Evolutionary conservation across 30 jellyfish, hydroid and myxozoan genomes (phyloP), one percentile per base, ranked within the genome.

Genomic region (Rhopilema esculentum): DNA sequence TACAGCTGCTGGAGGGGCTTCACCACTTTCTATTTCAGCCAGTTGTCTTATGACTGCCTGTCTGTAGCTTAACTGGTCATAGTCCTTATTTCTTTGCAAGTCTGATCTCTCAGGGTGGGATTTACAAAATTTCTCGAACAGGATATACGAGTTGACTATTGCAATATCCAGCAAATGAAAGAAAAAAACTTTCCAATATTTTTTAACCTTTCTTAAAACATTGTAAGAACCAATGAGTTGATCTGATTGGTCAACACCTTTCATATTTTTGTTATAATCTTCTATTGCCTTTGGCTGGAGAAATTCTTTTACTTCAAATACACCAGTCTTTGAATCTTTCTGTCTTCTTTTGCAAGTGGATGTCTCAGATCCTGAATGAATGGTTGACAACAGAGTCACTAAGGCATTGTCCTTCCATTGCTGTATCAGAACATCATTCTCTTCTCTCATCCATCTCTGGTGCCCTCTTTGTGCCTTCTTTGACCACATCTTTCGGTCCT

Each of bases 151-250:
- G 33, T 82, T 82, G 72, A 66, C 76, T 0, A 68, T 0, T 27
- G 87, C 21, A 26, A 65, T 82, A 27, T 65, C 88, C 79, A 82
- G 30, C 88, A 82, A 18, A 33, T 31, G 77, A 75, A 82, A 65
- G 33, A 82, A 82, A n/a, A 82, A 17, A 17, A 40, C 53, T 67
- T 66, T 82, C 77, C 88, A 65, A 28, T 77, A 64, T 82, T 64
- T 82, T 19, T 53, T 67, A n/a, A 28, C 0, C 32, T 65, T 65
- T n/a, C 88, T 53, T 23, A 82, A 48, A 65, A n/a, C n/a, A n/a
- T n/a, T n/a, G n/a, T n/a, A n/a, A n/a, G n/a, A n/a, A n/a, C n/a
- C n/a, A n/a, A n/a, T n/a, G n/a, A n/a, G n/a, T n/a, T n/a, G n/a
- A n/a, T n/a, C n/a, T n/a, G n/a, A n/a, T n/a, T n/a, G n/a, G n/a